A percentile compares a stretch with the other conserved stretches of the same genome.
Evolutionary conservation across 2,113 vertebrate species (phyloP).

Genomic region (Mormoops blainvillei): DNA sequence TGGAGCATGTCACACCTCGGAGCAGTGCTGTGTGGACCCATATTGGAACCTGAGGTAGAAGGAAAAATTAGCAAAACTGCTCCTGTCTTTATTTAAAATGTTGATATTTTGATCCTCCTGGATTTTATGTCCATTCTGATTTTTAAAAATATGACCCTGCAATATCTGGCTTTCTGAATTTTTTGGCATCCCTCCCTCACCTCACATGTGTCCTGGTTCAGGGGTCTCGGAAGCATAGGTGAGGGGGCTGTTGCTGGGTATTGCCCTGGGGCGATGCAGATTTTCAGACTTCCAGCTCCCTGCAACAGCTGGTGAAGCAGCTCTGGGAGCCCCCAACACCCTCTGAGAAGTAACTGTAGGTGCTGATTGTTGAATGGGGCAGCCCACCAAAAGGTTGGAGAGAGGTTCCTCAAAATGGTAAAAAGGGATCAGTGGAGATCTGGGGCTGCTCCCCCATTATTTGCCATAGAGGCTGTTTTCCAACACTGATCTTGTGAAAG

Average conservation of each 20-base stretch:
- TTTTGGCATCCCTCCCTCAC: neutral
- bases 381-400: neutral
- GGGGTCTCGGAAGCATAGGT: neutral
- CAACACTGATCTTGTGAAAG: neutral
- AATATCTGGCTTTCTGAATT: neutral
- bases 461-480: neutral
- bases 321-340: neutral
- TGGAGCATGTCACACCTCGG: neutral
- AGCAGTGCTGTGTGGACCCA: too few species aligned
- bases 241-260: accelerated
- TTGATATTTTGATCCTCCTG: neutral
- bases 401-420: neutral
- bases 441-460: neutral
- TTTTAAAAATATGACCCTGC: neutral
- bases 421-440: neutral
- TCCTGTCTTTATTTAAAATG: neutral
- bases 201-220: neutral
- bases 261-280: accelerated
- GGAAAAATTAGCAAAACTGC: neutral
- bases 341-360: neutral
- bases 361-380: neutral
- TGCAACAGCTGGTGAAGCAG: neutral
- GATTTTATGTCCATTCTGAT: neutral
- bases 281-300: neutral
- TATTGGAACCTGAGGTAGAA: neutral